Evolutionary conservation across 2,113 vertebrate species (phyloP).

Genomic region (Lonchura striata): DNA sequence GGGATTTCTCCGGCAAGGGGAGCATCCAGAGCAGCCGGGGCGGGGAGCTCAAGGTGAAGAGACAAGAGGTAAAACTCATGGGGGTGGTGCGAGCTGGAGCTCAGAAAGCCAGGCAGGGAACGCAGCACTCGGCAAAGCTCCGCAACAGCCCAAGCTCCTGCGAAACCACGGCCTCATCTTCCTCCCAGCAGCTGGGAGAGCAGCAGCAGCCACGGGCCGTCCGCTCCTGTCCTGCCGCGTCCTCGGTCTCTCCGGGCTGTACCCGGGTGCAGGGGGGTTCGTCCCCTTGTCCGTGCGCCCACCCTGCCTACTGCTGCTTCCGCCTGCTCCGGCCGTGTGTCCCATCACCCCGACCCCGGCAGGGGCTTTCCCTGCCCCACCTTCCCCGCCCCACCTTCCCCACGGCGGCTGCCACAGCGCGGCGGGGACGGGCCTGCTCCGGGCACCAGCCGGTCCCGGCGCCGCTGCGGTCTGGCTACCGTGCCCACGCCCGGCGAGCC

Average conservation of each 20-base stretch:
- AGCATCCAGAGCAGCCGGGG: background rate
- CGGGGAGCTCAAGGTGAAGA: background rate
- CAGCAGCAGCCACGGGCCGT: too few species aligned
- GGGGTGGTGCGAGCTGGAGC: background rate
- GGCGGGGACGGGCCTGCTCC: background rate
- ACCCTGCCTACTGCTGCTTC: too few species aligned
- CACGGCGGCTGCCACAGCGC: background rate
- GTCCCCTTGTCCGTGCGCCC: too few species aligned
- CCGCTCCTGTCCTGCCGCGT: too few species aligned
- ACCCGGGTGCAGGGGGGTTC: too few species aligned
- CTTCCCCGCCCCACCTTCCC: background rate
- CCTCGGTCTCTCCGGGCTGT: too few species aligned
- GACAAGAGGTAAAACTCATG: background rate
- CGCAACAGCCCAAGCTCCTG: too few species aligned
- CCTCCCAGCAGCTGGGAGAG: too few species aligned
- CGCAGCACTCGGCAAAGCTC: background rate
- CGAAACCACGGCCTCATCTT: too few species aligned
- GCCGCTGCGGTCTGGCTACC: too few species aligned
- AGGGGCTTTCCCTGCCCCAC: background rate
- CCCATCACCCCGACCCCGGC: too few species aligned
- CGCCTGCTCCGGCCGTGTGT: too few species aligned
- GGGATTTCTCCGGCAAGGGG: background rate
- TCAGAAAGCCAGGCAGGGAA: background rate
- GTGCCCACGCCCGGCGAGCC: accelerated
- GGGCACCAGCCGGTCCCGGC: background rate